Conservation (phyloP, 2,888 invertebrate genomes). For the Sarcophaga subvicina region DNA sequence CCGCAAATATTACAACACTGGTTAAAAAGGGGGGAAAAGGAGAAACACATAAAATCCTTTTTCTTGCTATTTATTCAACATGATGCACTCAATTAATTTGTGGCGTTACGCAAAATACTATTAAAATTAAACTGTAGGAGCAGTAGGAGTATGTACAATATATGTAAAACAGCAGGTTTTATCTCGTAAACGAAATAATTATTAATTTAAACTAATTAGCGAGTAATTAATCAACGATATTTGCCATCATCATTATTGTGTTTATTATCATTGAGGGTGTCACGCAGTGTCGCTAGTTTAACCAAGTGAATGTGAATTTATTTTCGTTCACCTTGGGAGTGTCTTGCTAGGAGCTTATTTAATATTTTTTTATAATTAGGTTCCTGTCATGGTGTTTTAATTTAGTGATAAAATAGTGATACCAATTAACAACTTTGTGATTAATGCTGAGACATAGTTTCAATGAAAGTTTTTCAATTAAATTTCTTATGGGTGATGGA, state of each 20-base stretch:
- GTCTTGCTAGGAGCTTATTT: background rate
- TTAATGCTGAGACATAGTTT: no score
- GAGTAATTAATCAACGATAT: conserved; percentile 47
- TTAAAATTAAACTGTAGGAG: conserved; percentile 13
- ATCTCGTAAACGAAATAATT: background rate
- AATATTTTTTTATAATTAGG: background rate
- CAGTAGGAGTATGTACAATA: background rate
- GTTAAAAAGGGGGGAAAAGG: conserved; percentile 1
- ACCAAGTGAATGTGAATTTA: background rate
- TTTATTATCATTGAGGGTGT: background rate
- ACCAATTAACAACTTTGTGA: no score
- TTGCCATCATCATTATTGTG: background rate
- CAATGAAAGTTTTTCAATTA: no score
- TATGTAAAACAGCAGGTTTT: conserved; percentile 42
- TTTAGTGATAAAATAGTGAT: no score
- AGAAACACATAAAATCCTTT: conserved; percentile 41
- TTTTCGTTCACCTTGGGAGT: background rate
- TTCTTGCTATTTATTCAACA: conserved; percentile 28
- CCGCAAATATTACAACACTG: background rate
- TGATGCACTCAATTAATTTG: conserved; percentile 63
- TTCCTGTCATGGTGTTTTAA: no score
- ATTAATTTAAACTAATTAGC: conserved; percentile 59
- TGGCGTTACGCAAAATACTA: conserved; percentile 56
- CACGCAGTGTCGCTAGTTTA: background rate
- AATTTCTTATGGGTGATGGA: no score